Conservation (phyloP, 2,888 invertebrate species). For the Caprella mutica region DNA sequence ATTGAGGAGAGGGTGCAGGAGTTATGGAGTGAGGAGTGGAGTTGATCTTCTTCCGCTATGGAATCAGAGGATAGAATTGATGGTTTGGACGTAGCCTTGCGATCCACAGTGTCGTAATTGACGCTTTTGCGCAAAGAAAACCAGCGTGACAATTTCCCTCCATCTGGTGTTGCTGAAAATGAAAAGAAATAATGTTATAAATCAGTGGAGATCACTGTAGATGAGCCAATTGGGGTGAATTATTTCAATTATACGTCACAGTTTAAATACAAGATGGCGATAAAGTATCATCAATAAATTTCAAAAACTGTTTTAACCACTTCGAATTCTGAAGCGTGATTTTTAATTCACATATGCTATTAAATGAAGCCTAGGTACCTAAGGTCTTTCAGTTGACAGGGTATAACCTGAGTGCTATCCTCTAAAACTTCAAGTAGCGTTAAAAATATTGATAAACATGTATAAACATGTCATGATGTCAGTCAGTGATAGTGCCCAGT, state of each 20-base stretch:
- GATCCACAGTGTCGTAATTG: constrained; percentile 22
- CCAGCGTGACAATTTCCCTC: constrained; percentile 50
- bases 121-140: constrained; percentile 63
- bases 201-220: neutral
- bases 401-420: too few species aligned
- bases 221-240: neutral
- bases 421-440: too few species aligned
- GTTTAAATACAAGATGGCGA: too few species aligned
- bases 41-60: neutral
- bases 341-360: too few species aligned
- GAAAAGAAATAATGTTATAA: neutral
- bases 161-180: constrained; percentile 6
- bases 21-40: neutral
- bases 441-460: too few species aligned
- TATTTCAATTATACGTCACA: neutral
- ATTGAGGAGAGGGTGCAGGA: constrained; percentile 19
- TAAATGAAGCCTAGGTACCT: too few species aligned
- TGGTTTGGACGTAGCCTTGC: constrained; percentile 19
- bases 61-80: constrained; percentile 11
- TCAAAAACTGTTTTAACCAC: too few species aligned
- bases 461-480: too few species aligned
- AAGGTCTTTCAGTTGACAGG: too few species aligned
- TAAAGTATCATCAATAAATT: too few species aligned
- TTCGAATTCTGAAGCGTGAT: too few species aligned
- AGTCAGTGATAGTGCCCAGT: too few species aligned